Conservation (phyloP, 2,888 invertebrate species). For the Poecilus cupreus region DNA sequence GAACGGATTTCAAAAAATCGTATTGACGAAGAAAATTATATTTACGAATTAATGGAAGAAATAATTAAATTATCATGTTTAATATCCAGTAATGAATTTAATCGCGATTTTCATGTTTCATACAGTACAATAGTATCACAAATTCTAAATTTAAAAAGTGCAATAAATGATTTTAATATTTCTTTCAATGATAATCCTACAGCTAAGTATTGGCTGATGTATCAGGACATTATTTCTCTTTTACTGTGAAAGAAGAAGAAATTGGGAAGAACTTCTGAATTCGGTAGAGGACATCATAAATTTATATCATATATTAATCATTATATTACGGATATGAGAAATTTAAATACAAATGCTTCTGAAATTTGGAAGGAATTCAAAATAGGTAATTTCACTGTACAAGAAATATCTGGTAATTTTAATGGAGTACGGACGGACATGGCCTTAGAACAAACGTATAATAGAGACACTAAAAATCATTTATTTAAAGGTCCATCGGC, state of each 20-base stretch:
- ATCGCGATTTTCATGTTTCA: background rate
- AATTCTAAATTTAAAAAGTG: background rate
- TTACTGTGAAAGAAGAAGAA: background rate
- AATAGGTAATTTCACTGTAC: constrained; percentile 17
- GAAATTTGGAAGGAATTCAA: background rate
- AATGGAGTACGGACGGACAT: constrained; percentile 51
- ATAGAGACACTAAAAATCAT: constrained; percentile 33
- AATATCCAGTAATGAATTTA: background rate
- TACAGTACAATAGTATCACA: background rate
- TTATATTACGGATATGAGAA: constrained; percentile 1
- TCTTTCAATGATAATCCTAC: background rate
- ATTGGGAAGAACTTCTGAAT: constrained; percentile 21
- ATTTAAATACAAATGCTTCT: background rate
- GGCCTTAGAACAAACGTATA: constrained; percentile 48
- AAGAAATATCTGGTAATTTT: constrained; percentile 28
- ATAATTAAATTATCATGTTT: background rate
- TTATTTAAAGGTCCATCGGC: background rate
- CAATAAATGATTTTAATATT: background rate
- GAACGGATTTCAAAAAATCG: background rate
- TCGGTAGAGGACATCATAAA: constrained; percentile 40
- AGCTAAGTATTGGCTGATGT: constrained; percentile 16
- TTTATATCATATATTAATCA: constrained; percentile 45
- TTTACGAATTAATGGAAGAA: background rate
- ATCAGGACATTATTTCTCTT: background rate
- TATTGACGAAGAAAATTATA: background rate